Conservation (phyloP, 37 sponge, comb jelly and placozoan species). For the Mnemiopsis leidyi region DNA sequence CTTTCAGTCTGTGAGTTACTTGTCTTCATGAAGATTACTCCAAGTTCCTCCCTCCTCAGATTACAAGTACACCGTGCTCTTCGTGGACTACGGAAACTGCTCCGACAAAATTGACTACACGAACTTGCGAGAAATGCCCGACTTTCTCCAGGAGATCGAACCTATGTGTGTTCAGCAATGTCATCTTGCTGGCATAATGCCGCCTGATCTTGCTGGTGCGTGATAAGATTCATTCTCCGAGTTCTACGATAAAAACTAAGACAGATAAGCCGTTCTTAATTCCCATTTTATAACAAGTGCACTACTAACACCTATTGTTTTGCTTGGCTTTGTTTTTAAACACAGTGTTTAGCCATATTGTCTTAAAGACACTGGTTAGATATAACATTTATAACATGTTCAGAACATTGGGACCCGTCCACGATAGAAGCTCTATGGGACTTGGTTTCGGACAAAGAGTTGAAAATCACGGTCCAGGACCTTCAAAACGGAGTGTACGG, state of each 20-base stretch:
- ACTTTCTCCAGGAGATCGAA: background rate
- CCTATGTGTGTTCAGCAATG: conserved; percentile 60
- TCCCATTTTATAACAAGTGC: too few relatives aligned
- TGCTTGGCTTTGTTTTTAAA: too few relatives aligned
- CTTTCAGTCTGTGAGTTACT: too few relatives aligned
- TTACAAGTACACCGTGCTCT: background rate
- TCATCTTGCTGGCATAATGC: background rate
- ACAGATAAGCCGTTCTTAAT: too few relatives aligned
- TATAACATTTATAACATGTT: too few relatives aligned
- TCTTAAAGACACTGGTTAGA: too few relatives aligned
- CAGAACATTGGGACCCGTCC: background rate
- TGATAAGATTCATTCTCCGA: too few relatives aligned
- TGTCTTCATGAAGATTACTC: too few relatives aligned
- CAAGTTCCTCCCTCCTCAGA: too few relatives aligned
- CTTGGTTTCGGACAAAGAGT: background rate
- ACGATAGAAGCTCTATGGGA: conserved; percentile 47
- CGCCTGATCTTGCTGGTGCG: background rate
- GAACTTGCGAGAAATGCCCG: background rate
- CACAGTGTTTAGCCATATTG: too few relatives aligned
- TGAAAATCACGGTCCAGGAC: background rate
- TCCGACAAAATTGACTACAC: background rate
- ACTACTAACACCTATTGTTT: too few relatives aligned
- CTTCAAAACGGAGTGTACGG: conserved; percentile 2
- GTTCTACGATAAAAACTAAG: too few relatives aligned
- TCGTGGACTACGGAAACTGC: conserved; percentile 43